Evolutionary conservation across 2,797 vertebrate species (phyloP).

Genomic region (Merluccius polli): DNA sequence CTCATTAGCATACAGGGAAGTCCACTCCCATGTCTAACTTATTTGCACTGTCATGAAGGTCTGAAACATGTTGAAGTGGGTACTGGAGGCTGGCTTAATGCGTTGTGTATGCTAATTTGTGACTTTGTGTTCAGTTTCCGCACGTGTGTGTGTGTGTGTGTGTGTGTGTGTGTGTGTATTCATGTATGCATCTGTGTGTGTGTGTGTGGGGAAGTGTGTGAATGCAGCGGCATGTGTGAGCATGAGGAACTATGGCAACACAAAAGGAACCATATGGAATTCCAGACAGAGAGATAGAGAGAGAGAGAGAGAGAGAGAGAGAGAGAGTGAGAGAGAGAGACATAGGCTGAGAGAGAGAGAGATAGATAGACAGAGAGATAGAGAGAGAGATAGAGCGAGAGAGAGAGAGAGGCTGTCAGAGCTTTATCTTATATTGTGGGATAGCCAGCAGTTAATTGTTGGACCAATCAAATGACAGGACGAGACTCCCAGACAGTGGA

Average conservation of each 20-base stretch:
- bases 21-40: slow-evolving; percentile 44
- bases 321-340: too few species aligned
- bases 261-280: not conserved
- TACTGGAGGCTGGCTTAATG: not conserved
- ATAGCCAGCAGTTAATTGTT: not conserved
- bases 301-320: not conserved
- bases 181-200: not conserved
- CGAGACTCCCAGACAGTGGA: not conserved
- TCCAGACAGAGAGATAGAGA: slow-evolving; percentile 9
- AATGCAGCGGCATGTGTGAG: not conserved
- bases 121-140: not conserved
- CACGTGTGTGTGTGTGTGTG: too few species aligned
- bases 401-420: not conserved
- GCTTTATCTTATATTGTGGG: too few species aligned
- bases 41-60: slow-evolving; percentile 33
- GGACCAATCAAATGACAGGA: not conserved
- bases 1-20: slow-evolving; percentile 63
- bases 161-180: not conserved
- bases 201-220: too few species aligned
- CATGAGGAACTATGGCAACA: not conserved
- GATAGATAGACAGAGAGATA: not conserved
- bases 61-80: slow-evolving; percentile 10
- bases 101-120: slow-evolving; percentile 22
- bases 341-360: not conserved
- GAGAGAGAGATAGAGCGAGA: slow-evolving; percentile 12